Base-by-base conservation (phyloP, 1,140 invertebrate genomes). In the Drosophila asahinai region DNA sequence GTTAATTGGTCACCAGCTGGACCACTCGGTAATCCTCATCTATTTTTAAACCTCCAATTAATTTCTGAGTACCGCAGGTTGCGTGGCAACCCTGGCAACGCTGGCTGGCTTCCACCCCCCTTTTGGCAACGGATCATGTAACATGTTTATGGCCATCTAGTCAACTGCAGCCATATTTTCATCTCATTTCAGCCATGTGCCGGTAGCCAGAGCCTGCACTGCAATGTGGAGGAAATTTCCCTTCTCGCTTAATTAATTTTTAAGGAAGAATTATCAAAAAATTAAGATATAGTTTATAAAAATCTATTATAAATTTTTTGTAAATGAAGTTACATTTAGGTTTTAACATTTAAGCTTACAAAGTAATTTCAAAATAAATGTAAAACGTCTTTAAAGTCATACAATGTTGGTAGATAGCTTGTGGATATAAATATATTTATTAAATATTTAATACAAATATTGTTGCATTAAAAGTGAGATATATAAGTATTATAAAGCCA, bases 71-170 rank as follows among this genome's bases (percentile, higher is more conserved):
- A 15, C 25, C 22, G 15, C 30, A 17, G 47, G 57, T 49, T 38
- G 43, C 64, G 6, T 47, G 64, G 43, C 45, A 71, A 59, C 52
- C 22, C 70, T 60, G 40, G 55, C 55, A 33, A 33, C 27, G 40
- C 40, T 36, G 33, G 36, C 27, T 36, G 33, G 40, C 30, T 9
- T 22, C 22, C 17, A 38, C 27, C 19, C 3, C 49, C 36, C 40
- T 15, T 45, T 52, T 40, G 55, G 19, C 48, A 52, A 27, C 25
- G 54, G 61, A 71, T 77, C 55, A 68, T 68, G 74, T 77, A 57
- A 62, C 75, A 62, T 70, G 75, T 77, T 77, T 77, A 77, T 77
- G 76, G 49, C 72, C 55, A 70, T 43, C 64, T 54, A 68, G 57
- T 27, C 66, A 51, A 51, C 33, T 75, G 43, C 45, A 75, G 59